phyloP scores from a whole-genome alignment of 2,113 vertebrate genomes.

The Nycticryphes semicollaris region DNA sequence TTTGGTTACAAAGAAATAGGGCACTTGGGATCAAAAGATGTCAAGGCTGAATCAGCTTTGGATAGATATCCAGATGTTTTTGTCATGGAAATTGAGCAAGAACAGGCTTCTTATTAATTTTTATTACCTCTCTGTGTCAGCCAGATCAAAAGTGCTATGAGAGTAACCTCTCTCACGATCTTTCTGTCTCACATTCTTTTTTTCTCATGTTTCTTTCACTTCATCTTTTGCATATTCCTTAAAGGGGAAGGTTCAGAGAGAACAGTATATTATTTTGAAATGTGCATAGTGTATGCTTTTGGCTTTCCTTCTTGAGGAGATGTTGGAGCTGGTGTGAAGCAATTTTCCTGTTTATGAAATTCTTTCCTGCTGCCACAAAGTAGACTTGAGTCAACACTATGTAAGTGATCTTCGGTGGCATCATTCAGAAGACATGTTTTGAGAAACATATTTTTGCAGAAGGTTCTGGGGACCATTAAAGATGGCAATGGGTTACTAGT shows the following conservation, averaged over 20 bases:
- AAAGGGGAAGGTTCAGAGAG: not conserved
- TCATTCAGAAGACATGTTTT: not conserved
- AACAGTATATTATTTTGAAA: not conserved
- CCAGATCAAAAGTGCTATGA: not conserved
- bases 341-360: not conserved
- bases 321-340: not conserved
- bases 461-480: not conserved
- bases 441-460: not conserved
- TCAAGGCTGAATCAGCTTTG: slow-evolving; percentile 28
- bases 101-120: not conserved
- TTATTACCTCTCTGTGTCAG: slow-evolving; percentile 45
- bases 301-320: not conserved
- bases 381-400: not conserved
- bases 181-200: not conserved
- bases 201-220: not conserved
- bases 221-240: not conserved
- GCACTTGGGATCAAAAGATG: not conserved
- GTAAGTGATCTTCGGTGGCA: not conserved
- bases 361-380: not conserved
- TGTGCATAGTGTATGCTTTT: not conserved
- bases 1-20: slow-evolving; percentile 2
- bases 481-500: not conserved
- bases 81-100: slow-evolving; percentile 34
- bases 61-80: not conserved
- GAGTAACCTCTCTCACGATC: slow-evolving; percentile 47